A percentile compares a stretch with the other conserved stretches of the same genome.
Conservation (phyloP, 2,113 vertebrate genomes). For the Myiopsitta monachus region DNA sequence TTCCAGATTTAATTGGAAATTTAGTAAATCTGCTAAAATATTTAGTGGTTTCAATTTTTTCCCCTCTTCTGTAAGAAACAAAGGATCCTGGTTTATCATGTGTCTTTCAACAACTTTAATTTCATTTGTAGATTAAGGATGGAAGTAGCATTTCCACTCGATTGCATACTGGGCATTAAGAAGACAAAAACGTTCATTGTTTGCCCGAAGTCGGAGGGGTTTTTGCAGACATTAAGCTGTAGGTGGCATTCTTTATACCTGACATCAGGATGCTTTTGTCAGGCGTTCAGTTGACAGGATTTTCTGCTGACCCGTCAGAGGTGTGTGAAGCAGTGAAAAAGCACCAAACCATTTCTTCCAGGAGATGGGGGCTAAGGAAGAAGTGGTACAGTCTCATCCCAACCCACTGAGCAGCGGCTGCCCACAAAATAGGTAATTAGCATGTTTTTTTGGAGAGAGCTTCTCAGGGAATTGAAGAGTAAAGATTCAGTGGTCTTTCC, state of each 20-base stretch:
- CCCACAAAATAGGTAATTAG: constrained; percentile 43
- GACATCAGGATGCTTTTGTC: constrained; percentile 75
- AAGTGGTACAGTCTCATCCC: background rate
- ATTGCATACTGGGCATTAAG: constrained; percentile 77
- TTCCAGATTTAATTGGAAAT: constrained; percentile 83
- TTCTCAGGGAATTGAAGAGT: constrained; percentile 52
- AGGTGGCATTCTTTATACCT: constrained; percentile 82
- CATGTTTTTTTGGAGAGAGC: background rate
- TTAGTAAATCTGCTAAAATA: constrained; percentile 86
- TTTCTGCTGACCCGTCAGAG: constrained; percentile 66
- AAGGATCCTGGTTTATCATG: constrained; percentile 76
- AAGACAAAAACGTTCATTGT: constrained; percentile 83
- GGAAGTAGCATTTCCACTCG: constrained; percentile 86
- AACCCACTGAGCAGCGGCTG: background rate
- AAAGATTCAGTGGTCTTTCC: constrained; percentile 25
- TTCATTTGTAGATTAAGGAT: constrained; percentile 83
- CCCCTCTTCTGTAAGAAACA: constrained; percentile 72
- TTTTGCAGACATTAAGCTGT: constrained; percentile 74
- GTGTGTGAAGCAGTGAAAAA: constrained; percentile 65
- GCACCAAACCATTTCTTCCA: constrained; percentile 39
- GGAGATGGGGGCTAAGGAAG: constrained; percentile 39
- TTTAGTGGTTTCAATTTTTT: constrained; percentile 80
- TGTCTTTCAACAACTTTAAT: constrained; percentile 89
- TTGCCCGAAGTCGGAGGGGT: constrained; percentile 41
- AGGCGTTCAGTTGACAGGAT: constrained; percentile 68